Evolutionary conservation across 2,113 vertebrate species (phyloP), one percentile per base, ranked within the genome.

Genomic region (Tursiops truncatus): DNA sequence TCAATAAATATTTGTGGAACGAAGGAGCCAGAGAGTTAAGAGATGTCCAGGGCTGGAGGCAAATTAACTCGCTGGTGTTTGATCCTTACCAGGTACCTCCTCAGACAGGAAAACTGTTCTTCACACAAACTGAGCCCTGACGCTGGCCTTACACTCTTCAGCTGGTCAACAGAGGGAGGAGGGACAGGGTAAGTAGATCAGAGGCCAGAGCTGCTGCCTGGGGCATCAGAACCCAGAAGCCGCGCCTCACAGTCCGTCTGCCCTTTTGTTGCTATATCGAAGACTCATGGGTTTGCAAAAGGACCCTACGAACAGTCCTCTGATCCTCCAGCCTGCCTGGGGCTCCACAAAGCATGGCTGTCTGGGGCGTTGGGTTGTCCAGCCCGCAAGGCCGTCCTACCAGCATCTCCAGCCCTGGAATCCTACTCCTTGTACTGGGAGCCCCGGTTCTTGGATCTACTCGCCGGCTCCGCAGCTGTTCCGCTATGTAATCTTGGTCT

Each of bases 321-420:
- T 0, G 23, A 94, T 20, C 28, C 83, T 83, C 31, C 38, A 0
- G 3, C 47, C 44, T 10, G 50, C 47, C 83, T 41, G 36, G 23
- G 25, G 11, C 70, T 86, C 80, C 71, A 74, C 74, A 63, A 84
- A 88, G 38, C 3, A 0, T 7, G 23, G 17, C 77, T 50, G 89
- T n/a, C 47, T 31, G 56, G 31, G 17, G 23, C 10, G 14, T 71
- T 1, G 1, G 2, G 58, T 53, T 1, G 0, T 11, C 38, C 17
- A 2, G 17, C 15, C 28, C 2, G 8, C 50, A 36, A 86, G 86
- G 21, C 33, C 31, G 4, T 65, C 50, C 80, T 63, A n/a, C 13
- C 53, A n/a, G 44, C 0, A 13, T 47, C 25, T 44, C 33, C 6
- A 33, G 21, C 65, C n/a, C 26, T 11, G 5, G 7, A n/a, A 89